These are phyloP conservation scores for Odocoileus hemionus DNA, from an alignment of 2,113 vertebrate species.

Conservation along the genomic window DNA sequence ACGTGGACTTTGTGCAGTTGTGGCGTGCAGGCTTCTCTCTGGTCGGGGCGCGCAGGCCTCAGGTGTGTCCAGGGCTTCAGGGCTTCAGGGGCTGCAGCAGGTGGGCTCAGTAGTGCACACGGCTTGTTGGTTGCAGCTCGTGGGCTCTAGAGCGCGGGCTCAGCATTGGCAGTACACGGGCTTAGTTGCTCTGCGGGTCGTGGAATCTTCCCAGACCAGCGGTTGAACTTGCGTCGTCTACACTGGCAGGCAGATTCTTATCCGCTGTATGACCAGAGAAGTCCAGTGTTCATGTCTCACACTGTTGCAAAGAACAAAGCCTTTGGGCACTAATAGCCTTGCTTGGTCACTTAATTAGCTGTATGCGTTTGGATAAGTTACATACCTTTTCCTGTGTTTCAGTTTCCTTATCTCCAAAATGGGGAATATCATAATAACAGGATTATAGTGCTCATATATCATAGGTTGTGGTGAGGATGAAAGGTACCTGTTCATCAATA, in stretches of 20 bases:
- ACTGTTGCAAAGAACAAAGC: too few species aligned
- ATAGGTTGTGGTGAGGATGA: not conserved
- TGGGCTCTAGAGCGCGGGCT: not conserved
- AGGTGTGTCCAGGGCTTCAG: too few species aligned
- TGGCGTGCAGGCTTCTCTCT: not conserved
- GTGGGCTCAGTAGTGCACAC: rapidly evolving
- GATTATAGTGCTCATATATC: not conserved
- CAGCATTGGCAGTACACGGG: not conserved
- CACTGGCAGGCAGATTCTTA: not conserved
- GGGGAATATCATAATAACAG: not conserved
- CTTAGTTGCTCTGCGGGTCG: not conserved
- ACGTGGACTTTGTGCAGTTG: rapidly evolving
- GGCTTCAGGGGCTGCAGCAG: not conserved
- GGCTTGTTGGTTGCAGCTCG: not conserved
- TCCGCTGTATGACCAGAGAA: not conserved
- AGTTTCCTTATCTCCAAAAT: not conserved
- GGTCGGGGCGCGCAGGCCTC: rapidly evolving
- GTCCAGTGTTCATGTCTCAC: not conserved
- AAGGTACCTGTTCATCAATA: not conserved
- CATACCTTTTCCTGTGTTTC: not conserved
- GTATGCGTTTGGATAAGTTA: not conserved
- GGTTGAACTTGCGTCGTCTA: not conserved
- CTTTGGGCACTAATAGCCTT: not conserved
- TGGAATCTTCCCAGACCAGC: not conserved
- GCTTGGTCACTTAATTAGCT: not conserved